A percentile compares a stretch with the other conserved stretches of the same genome.
Conservation (phyloP, 2,888 invertebrate species). For the Pantelozetes paolii region DNA sequence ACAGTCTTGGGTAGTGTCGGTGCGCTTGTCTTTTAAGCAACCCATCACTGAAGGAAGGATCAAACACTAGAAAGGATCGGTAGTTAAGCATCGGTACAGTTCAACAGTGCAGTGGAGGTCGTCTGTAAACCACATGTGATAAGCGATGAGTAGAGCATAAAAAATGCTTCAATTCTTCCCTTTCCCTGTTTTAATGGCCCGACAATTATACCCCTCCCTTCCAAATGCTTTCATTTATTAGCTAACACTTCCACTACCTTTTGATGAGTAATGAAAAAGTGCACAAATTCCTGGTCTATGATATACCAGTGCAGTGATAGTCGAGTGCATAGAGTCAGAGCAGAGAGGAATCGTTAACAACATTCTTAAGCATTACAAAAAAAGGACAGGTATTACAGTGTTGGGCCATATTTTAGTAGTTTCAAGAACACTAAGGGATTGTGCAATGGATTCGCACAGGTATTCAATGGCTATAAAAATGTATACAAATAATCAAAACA, state of each 20-base stretch:
- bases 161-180: neutral
- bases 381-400: neutral
- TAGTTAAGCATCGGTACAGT: slow-evolving; percentile 3
- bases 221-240: slow-evolving; percentile 5
- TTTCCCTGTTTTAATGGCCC: slow-evolving; percentile 1
- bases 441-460: neutral
- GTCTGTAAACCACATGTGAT: neutral
- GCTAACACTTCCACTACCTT: neutral
- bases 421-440: neutral
- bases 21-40: neutral
- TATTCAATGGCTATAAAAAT: neutral
- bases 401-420: neutral
- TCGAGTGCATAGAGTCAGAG: neutral
- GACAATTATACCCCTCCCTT: neutral
- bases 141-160: neutral
- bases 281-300: neutral
- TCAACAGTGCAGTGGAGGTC: neutral
- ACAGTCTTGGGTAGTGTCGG: neutral
- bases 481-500: too few relatives aligned
- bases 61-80: neutral
- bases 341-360: neutral
- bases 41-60: too few relatives aligned
- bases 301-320: neutral
- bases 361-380: neutral
- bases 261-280: neutral